Percentiles rank a stretch among this genome's conserved stretches.
Conservation (phyloP, 2,888 invertebrate genomes). For the Acrocera orbiculus region DNA sequence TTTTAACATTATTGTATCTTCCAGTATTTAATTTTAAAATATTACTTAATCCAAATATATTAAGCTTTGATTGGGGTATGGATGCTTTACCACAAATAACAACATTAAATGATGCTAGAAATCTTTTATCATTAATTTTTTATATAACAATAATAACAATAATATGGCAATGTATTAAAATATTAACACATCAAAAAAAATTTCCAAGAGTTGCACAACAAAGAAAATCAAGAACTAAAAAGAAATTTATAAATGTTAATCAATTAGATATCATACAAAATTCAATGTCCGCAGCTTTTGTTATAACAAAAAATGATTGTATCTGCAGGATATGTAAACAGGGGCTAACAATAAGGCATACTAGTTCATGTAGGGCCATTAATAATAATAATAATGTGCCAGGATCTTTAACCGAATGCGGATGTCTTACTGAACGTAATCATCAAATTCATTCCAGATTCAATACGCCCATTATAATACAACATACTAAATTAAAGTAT, state of each 20-base stretch:
- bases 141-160: constrained; percentile 38
- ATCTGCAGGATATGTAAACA: constrained; percentile 51
- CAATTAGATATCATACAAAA: constrained; percentile 6
- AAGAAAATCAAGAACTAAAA: constrained; percentile 27
- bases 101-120: constrained; percentile 58
- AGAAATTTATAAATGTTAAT: constrained; percentile 17
- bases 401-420: constrained; percentile 14
- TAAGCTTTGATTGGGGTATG: constrained; percentile 99
- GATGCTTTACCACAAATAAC: constrained; percentile 80
- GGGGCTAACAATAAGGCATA: constrained; percentile 47
- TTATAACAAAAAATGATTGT: constrained; percentile 19
- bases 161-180: constrained; percentile 19
- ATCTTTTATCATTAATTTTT: constrained; percentile 55
- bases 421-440: constrained; percentile 14
- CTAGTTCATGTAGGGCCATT: constrained; percentile 46
- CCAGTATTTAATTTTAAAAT: constrained; percentile 82
- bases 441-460: constrained; percentile 5
- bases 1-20: constrained; percentile 80
- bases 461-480: constrained; percentile 3
- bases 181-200: constrained; percentile 7
- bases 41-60: constrained; percentile 64
- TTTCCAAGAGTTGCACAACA: constrained; percentile 12
- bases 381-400: constrained; percentile 38
- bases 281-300: background rate
- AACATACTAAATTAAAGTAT: background rate